These are phyloP conservation scores for Euphonia xanthogaster DNA, from an alignment of 2,797 vertebrate species.

Conservation along the genomic window DNA sequence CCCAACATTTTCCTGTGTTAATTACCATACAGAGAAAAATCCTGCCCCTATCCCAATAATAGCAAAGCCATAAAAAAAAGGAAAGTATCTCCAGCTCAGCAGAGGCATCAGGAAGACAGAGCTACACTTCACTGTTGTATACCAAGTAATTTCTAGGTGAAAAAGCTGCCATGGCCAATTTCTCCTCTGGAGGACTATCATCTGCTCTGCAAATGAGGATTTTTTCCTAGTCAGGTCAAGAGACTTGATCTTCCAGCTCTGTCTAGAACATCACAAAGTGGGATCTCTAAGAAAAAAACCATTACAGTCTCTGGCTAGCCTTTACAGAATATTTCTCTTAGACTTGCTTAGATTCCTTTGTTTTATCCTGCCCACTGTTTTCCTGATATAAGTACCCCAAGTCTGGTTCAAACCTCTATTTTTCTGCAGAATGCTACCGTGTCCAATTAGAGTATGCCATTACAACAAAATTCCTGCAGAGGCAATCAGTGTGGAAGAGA, in stretches of 20 bases:
- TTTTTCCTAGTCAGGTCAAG: background rate
- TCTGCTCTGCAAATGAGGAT: background rate
- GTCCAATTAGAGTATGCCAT: background rate
- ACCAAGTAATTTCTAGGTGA: background rate
- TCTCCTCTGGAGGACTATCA: background rate
- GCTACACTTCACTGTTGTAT: background rate
- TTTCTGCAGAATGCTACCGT: background rate
- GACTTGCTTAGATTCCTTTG: background rate
- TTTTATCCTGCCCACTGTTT: background rate
- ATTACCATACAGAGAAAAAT: background rate
- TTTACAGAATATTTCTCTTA: background rate
- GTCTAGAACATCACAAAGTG: background rate
- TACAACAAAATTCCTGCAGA: background rate
- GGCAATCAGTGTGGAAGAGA: background rate
- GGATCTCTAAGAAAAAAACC: background rate
- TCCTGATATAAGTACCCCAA: background rate
- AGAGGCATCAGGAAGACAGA: background rate
- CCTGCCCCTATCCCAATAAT: rapidly evolving
- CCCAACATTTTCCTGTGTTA: background rate
- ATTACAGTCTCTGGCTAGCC: background rate
- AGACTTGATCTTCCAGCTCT: background rate
- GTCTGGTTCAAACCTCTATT: background rate
- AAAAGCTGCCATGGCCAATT: background rate
- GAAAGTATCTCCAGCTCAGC: background rate
- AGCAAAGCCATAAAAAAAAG: background rate